A percentile compares a stretch with the other conserved stretches of the same genome.
These are phyloP conservation scores for Drosophila gaucha DNA, from an alignment of 2,888 invertebrate species.

Conservation along the genomic window DNA sequence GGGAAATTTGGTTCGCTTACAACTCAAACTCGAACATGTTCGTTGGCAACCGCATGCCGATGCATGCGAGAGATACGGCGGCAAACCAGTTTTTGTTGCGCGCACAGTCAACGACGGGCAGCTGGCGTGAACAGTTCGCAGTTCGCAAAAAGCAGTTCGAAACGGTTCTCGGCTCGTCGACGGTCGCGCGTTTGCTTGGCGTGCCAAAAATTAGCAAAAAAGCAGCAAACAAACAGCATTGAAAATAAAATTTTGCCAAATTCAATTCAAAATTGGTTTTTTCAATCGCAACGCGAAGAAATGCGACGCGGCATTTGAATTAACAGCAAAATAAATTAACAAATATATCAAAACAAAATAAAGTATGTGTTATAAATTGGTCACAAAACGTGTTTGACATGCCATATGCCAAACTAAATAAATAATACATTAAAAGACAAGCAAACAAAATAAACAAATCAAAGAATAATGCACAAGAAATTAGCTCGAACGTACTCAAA, in stretches of 20 bases:
- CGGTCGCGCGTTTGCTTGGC: conserved; percentile 70
- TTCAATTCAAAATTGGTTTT: conserved; percentile 66
- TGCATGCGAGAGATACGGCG: conserved; percentile 38
- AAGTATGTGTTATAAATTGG: conserved; percentile 60
- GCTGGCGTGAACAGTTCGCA: conserved; percentile 58
- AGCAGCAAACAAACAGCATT: conserved; percentile 36
- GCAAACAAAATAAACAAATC: conserved; percentile 33
- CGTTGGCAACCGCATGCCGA: conserved; percentile 37
- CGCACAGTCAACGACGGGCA: conserved; percentile 69
- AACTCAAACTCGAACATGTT: conserved; percentile 55
- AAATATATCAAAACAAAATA: conserved; percentile 36
- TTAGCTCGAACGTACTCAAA: conserved; percentile 43
- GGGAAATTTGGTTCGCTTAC: conserved; percentile 32
- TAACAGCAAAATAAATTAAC: conserved; percentile 17
- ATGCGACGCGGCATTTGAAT: conserved; percentile 65
- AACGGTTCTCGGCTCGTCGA: conserved; percentile 36
- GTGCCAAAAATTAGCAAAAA: conserved; percentile 39
- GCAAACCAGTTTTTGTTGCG: conserved; percentile 63
- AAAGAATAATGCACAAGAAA: conserved; percentile 37
- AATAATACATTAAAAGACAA: conserved; percentile 56
- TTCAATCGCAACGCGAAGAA: conserved; percentile 66
- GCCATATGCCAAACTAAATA: conserved; percentile 56
- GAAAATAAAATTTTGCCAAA: conserved; percentile 70
- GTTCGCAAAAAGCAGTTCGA: conserved; percentile 37
- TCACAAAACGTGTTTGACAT: conserved; percentile 70